phyloP scores from a whole-genome alignment of 2,888 invertebrate species.

The Plemyria rubiginata region DNA sequence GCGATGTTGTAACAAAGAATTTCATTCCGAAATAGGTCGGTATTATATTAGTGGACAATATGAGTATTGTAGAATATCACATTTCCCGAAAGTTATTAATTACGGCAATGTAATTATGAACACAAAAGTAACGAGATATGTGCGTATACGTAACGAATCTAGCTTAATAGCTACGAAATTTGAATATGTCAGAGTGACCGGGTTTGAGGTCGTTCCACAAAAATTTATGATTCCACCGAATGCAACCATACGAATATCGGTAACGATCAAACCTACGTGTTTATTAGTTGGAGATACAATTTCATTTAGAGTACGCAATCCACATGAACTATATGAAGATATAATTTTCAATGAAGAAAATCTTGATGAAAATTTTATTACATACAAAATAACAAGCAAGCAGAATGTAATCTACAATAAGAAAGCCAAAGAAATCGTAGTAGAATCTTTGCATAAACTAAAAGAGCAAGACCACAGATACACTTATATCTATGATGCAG shows the following conservation, averaged over 20 bases:
- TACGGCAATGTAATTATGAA: constrained; percentile 74
- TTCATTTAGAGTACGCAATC: constrained; percentile 64
- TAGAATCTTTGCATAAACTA: constrained; percentile 71
- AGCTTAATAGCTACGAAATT: constrained; percentile 65
- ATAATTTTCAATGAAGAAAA: constrained; percentile 17
- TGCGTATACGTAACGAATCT: constrained; percentile 77
- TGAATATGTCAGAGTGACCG: constrained; percentile 64
- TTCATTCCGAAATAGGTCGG: constrained; percentile 76
- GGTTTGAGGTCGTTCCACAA: constrained; percentile 70
- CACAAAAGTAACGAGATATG: constrained; percentile 59
- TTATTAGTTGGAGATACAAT: constrained; percentile 57
- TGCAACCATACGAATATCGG: constrained; percentile 55
- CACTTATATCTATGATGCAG: constrained; percentile 62
- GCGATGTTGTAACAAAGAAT: constrained; percentile 68
- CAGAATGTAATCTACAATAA: constrained; percentile 57
- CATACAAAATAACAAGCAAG: constrained; percentile 57
- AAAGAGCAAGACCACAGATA: constrained; percentile 57
- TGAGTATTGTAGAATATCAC: constrained; percentile 74
- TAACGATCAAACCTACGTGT: constrained; percentile 64
- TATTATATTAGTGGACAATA: constrained; percentile 85
- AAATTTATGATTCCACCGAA: constrained; percentile 66
- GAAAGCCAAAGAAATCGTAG: constrained; percentile 42
- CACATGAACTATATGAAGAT: constrained; percentile 49
- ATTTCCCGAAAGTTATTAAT: constrained; percentile 75
- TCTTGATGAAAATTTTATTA: constrained; percentile 51